Evolutionary conservation across 2,888 invertebrate species (phyloP), one percentile per base, ranked within the genome.

Genomic region (Helobdella robusta): DNA sequence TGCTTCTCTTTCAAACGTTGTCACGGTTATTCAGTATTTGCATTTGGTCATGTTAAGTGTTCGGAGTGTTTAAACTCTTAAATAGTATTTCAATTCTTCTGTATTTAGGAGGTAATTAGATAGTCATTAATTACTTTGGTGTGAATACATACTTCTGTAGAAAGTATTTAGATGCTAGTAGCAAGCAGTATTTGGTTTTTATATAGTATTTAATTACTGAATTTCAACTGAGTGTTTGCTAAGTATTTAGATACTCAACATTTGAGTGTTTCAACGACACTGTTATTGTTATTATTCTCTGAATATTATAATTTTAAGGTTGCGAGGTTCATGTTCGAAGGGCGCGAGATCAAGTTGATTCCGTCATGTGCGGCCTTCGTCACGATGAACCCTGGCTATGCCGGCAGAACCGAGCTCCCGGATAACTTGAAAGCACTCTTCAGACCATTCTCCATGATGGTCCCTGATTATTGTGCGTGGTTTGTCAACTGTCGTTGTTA

Each of bases 331-430:
- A 86, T 89, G 84, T 91, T 91, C 79, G 91, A 91, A 80, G 90
- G 91, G 0, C 84, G 89, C 3, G 89, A 89, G 80, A 91, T 91
- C 61, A 89, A 87, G 75, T 78, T 91, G 35, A 85, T 88, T 0
- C 85, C 84, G 69, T 86, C 86, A 0, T 91, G 90, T 74, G 88
- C 89, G 0, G 87, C 89, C 0, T 91, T 90, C 74, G 89, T 91
- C 70, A 91, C 91, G 0, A 91, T 91, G 91, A 91, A 91, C 81
- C 91, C 91, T 0, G 91, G 91, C 0, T 91, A 91, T 76, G 91
- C 90, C 0, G 91, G 91, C 0, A 83, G 91, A 66, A 91, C 90
- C 0, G 91, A 91, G 76, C 79, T 91, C 48, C 91, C 91, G 0
- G 91, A 91, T 74, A 91, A 91, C 78, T 80, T 91, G 68, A 91